Evolutionary conservation across 2,797 vertebrate species (phyloP).

Genomic region (Serranus cabrilla): DNA sequence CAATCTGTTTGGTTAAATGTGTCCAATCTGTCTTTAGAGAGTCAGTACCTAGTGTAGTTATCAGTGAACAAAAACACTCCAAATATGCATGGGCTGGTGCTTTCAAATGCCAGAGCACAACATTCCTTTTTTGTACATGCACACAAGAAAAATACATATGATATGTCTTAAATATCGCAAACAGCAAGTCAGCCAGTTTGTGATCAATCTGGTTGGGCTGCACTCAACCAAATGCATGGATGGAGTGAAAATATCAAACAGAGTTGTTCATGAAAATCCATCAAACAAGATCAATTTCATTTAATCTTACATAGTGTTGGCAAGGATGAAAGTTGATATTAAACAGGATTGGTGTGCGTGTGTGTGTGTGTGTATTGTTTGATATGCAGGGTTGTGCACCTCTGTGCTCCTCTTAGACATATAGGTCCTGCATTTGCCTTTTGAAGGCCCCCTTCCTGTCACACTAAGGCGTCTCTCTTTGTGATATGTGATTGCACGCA

Average conservation of each 20-base stretch:
- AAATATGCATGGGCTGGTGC: not conserved
- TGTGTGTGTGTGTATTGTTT: constrained; percentile 17
- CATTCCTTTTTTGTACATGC: not conserved
- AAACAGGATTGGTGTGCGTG: not conserved
- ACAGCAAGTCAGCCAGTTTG: not conserved
- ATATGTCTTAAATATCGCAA: not conserved
- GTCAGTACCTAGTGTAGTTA: not conserved
- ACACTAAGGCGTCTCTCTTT: constrained; percentile 36
- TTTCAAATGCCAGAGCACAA: not conserved
- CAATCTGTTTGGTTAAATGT: not conserved
- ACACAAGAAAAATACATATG: not conserved
- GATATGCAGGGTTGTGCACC: constrained; percentile 13
- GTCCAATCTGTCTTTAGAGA: not conserved
- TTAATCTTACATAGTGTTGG: constrained; percentile 9
- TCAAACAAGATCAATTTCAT: constrained; percentile 20
- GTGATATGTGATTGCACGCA: constrained; percentile 69
- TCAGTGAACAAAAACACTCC: not conserved
- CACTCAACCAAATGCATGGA: not conserved
- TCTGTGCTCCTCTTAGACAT: constrained; percentile 18
- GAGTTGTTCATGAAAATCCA: not conserved
- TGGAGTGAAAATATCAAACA: constrained; percentile 16
- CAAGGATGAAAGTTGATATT: constrained; percentile 1
- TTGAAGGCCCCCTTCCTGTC: constrained; percentile 50
- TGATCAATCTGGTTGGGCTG: not conserved
- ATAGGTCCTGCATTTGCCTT: constrained; percentile 38